Percentiles rank a stretch among this genome's conserved stretches.
Evolutionary conservation across 2,113 vertebrate genomes (phyloP).

Genomic region (Malurus elegans): DNA sequence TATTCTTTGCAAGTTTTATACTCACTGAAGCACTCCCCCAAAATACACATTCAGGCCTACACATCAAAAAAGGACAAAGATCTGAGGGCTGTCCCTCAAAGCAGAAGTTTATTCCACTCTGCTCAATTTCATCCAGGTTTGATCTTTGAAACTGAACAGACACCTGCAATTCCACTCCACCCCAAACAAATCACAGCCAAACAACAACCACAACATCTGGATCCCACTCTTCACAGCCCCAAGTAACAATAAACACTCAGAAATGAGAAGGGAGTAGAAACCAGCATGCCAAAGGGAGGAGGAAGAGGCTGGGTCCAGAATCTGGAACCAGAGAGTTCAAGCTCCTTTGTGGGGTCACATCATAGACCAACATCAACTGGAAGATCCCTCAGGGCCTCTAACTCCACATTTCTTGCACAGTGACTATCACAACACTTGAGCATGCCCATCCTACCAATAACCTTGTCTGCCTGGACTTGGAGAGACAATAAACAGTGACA

Average conservation of each 20-base stretch:
- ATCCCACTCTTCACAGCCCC: neutral
- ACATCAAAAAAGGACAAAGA: constrained; percentile 3
- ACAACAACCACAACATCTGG: neutral
- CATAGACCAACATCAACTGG: neutral
- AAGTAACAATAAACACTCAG: neutral
- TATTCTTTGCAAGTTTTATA: neutral
- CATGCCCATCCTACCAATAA: neutral
- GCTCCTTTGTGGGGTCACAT: neutral
- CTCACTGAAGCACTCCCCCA: neutral
- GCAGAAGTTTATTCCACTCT: neutral
- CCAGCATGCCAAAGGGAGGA: neutral
- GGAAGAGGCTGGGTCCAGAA: neutral
- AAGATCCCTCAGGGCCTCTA: neutral
- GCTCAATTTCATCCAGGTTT: neutral
- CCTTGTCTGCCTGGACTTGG: neutral
- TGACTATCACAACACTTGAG: neutral
- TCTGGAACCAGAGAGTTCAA: neutral
- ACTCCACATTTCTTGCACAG: neutral
- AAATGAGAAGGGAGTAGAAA: neutral
- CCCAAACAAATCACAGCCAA: neutral
- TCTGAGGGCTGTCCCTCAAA: neutral
- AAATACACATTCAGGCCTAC: neutral
- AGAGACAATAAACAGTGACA: neutral
- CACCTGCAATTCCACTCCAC: neutral
- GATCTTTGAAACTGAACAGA: neutral